phyloP scores from a whole-genome alignment of 2,888 invertebrate species.

The Clostera curtula region DNA sequence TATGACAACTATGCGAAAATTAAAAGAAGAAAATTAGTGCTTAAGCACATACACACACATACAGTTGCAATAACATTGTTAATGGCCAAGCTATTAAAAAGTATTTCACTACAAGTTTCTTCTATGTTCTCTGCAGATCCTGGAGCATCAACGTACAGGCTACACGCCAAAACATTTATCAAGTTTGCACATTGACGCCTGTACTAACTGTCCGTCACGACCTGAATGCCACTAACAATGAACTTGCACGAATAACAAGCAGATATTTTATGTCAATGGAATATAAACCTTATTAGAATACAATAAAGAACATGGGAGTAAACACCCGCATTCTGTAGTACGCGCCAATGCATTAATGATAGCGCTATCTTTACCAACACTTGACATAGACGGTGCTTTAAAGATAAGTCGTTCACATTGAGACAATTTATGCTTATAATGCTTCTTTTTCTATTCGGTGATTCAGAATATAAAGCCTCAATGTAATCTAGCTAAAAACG shows the following conservation, averaged over 20 bases:
- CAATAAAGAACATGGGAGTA: conserved; percentile 16
- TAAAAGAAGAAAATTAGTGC: no score
- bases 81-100: no score
- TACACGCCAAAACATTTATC: conserved; percentile 30
- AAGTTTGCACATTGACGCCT: conserved; percentile 33
- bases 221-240: conserved; percentile 52
- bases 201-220: conserved; percentile 53
- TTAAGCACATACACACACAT: no score
- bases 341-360: conserved; percentile 56
- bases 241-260: conserved; percentile 32
- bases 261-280: conserved; percentile 10
- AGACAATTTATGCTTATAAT: no score
- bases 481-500: no score
- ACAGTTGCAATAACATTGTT: no score
- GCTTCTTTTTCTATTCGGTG: no score
- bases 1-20: no score
- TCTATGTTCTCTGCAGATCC: no score
- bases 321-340: conserved; percentile 52
- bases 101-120: no score
- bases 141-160: conserved; percentile 14
- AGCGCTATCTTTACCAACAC: conserved; percentile 54
- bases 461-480: no score
- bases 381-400: conserved; percentile 41
- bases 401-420: no score
- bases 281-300: conserved; percentile 13